Conservation (phyloP, 2,797 vertebrate genomes). For the Mustela erminea region DNA sequence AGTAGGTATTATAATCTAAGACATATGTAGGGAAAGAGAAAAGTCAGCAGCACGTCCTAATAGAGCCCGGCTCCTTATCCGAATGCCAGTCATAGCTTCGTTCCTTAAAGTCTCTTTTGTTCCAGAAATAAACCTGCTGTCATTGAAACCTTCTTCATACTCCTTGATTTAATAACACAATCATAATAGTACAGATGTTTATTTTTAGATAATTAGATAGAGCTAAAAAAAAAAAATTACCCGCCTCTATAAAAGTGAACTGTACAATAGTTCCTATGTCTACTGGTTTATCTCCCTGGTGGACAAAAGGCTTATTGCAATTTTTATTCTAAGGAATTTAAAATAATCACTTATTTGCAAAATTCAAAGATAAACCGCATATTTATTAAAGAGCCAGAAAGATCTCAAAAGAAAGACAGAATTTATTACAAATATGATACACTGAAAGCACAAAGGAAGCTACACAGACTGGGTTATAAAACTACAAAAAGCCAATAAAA, state of each 20-base stretch:
- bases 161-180: constrained; percentile 34
- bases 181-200: constrained; percentile 51
- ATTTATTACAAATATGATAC: constrained; percentile 26
- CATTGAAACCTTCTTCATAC: constrained; percentile 56
- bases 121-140: constrained; percentile 70
- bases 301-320: not conserved
- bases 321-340: constrained; percentile 54
- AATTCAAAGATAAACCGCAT: constrained; percentile 17
- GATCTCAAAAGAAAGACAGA: not conserved
- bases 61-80: not conserved
- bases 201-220: constrained; percentile 62
- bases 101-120: constrained; percentile 61
- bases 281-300: not conserved
- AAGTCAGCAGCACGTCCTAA: not conserved
- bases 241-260: constrained; percentile 2
- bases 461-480: not conserved
- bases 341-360: constrained; percentile 46
- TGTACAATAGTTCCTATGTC: not conserved
- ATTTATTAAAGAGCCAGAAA: constrained; percentile 4
- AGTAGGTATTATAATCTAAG: constrained; percentile 39
- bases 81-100: constrained; percentile 37
- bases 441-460: not conserved
- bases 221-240: constrained; percentile 56
- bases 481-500: not conserved
- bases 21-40: constrained; percentile 45